These are phyloP conservation scores for Lophura nycthemera DNA, from an alignment of 2,113 vertebrate species.

Conservation along the genomic window DNA sequence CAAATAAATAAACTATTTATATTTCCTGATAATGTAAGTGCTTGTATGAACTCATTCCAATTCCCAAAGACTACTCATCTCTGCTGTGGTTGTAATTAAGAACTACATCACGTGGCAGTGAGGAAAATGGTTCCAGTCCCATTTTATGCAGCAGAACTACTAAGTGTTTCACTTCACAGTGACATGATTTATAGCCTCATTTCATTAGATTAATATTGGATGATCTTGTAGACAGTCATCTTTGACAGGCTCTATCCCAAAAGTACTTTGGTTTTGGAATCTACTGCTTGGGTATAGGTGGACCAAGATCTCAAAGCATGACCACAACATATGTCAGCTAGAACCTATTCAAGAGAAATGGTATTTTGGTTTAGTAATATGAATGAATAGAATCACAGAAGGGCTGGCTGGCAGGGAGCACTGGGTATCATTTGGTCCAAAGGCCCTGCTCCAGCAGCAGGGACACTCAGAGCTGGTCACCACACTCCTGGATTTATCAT, in stretches of 20 bases:
- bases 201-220: constrained; percentile 57
- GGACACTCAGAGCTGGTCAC: background rate
- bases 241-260: background rate
- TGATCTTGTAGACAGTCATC: background rate
- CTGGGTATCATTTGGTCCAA: background rate
- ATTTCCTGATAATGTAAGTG: constrained; percentile 78
- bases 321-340: accelerated
- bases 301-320: background rate
- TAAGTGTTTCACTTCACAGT: constrained; percentile 53
- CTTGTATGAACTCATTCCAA: constrained; percentile 77
- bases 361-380: background rate
- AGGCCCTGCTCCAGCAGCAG: background rate
- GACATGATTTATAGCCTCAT: constrained; percentile 61
- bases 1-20: constrained; percentile 80
- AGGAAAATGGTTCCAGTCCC: constrained; percentile 62
- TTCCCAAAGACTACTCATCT: constrained; percentile 72
- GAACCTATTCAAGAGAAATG: background rate
- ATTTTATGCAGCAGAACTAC: constrained; percentile 50
- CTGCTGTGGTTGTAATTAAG: constrained; percentile 73
- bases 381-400: background rate
- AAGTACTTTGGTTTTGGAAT: background rate
- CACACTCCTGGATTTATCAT: background rate
- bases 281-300: background rate
- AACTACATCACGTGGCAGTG: constrained; percentile 59
- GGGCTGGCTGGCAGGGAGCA: background rate